These are phyloP conservation scores for Hydrolagus colliei DNA, from an alignment of 2,797 vertebrate species.

Conservation along the genomic window DNA sequence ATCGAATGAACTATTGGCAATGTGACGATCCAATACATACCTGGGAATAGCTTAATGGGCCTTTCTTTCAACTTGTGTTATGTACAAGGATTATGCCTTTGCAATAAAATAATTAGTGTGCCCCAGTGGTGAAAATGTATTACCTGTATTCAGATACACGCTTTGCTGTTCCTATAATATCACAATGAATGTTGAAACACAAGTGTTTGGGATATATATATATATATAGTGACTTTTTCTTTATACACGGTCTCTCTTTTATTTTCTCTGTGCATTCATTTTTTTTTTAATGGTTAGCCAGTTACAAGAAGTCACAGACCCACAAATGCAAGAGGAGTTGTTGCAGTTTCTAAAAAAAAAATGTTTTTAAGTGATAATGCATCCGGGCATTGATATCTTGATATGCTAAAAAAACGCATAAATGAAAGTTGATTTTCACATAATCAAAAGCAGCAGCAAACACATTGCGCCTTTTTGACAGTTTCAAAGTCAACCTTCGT, in stretches of 20 bases:
- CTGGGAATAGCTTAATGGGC: too few species aligned
- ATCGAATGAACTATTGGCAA: neutral
- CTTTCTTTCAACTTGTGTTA: neutral
- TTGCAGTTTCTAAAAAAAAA: neutral
- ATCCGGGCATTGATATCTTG: neutral
- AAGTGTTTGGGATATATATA: neutral
- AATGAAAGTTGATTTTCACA: too few species aligned
- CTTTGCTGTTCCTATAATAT: neutral
- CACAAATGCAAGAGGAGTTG: constrained; percentile 9
- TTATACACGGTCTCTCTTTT: neutral
- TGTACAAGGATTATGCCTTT: neutral
- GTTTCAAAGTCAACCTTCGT: neutral
- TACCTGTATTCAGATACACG: too few species aligned
- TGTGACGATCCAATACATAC: neutral
- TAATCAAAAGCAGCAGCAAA: constrained; percentile 10
- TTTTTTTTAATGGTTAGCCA: neutral
- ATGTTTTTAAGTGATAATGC: neutral
- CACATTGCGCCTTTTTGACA: neutral
- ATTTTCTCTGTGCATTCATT: neutral
- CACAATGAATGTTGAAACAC: neutral
- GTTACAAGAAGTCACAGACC: neutral
- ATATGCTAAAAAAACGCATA: too few species aligned
- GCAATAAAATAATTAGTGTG: neutral
- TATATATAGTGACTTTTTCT: neutral
- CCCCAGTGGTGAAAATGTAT: neutral